Base-by-base conservation (phyloP, 2,888 invertebrate species). In the Nemotelus nigrinus region DNA sequence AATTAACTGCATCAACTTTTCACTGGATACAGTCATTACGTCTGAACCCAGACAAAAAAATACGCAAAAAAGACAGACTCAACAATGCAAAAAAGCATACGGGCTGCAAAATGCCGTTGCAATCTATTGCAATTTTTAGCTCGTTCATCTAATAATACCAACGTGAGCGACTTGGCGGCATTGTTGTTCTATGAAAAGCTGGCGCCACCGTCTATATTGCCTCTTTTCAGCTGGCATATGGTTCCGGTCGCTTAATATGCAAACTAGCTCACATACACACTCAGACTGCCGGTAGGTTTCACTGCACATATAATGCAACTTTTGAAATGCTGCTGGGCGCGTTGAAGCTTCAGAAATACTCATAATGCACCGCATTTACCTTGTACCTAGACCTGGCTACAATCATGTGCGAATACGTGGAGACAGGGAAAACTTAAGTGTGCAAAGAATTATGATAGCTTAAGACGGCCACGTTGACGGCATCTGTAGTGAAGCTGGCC, bases 221-320 rank as follows among this genome's bases (percentile, higher is more conserved):
- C 60, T 41, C 43, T 41, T 60, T 60, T 48, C n/a, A 44, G 65
- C 65, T 65, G 39, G 48, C 67, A 48, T 68, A 50, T 7, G 48
- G 67, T 68, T 68, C 67, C 67, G 67, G 67, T 47, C 67, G 67
- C 50, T 68, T 50, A 48, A n/a, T 48, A 68, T 68, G 67, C 48
- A 68, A 68, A 68, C 47, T 68, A 68, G 67, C 48, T 39, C 67
- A 68, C 50, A 68, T 25, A 25, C 25, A 25, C 25, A 25, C 50
- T 68, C 50, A 50, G 25, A 25, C 25, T 25, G 25, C 25, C 25
- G 25, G 25, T 25, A 25, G 25, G 25, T 25, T 25, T 25, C 25
- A 50, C n/a, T 68, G 67, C 67, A 68, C 67, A 67, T 67, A 67
- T 7, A 50, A 50, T 50, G 50, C 50, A 50, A 50, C 6, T 50